phyloP scores from a whole-genome alignment of 2,797 vertebrate genomes.

The Bucorvus abyssinicus region DNA sequence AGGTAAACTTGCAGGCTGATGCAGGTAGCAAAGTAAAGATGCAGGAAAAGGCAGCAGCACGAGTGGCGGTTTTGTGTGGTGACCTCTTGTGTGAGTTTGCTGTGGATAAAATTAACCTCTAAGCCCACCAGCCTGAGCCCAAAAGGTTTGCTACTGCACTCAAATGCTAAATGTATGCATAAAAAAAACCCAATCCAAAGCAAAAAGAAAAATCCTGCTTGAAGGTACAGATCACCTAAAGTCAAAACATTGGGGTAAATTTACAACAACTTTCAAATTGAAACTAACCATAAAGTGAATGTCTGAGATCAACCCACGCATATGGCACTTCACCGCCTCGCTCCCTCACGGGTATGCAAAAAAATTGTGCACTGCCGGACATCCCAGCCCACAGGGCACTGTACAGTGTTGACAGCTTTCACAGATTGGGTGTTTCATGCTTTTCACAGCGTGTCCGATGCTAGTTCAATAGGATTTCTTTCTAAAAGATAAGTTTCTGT shows the following conservation, averaged over 20 bases:
- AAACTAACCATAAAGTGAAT: background rate
- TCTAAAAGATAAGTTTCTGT: background rate
- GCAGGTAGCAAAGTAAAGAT: background rate
- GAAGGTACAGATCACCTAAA: background rate
- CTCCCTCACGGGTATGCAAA: background rate
- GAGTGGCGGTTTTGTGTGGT: background rate
- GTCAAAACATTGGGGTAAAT: background rate
- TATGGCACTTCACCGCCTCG: background rate
- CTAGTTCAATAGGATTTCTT: background rate
- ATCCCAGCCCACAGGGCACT: background rate
- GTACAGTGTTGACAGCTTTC: background rate
- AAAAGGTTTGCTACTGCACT: background rate
- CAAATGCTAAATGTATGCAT: background rate
- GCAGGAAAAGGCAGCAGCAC: background rate
- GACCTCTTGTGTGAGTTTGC: background rate
- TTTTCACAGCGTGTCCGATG: background rate
- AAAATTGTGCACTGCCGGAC: background rate
- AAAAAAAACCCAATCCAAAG: background rate
- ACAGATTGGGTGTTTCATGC: background rate
- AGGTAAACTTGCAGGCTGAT: background rate
- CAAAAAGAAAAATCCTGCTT: background rate
- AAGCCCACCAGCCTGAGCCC: background rate
- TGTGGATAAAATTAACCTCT: background rate
- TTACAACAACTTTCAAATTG: background rate
- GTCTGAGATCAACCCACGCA: background rate